Percentiles rank a stretch among this genome's conserved stretches.
These are phyloP conservation scores for Drosophila watanabei DNA, from an alignment of 1,140 invertebrate species.

Conservation along the genomic window DNA sequence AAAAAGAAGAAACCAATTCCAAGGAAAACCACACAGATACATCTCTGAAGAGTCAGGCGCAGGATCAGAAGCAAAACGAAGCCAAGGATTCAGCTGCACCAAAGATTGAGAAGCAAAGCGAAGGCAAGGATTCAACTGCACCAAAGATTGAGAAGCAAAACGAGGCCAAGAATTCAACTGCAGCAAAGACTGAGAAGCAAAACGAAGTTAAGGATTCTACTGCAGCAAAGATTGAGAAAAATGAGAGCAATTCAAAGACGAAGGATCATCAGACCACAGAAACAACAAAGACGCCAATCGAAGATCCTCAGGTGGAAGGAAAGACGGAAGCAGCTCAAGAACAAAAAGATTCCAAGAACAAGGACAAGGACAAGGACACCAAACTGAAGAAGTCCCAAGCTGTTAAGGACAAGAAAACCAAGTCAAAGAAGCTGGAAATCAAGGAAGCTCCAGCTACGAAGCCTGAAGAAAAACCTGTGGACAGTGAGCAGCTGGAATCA, in stretches of 20 bases:
- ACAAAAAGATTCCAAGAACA: not conserved
- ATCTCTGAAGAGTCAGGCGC: no score
- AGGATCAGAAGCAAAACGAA: not conserved
- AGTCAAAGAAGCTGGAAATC: not conserved
- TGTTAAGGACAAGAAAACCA: not conserved
- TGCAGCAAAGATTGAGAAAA: no score
- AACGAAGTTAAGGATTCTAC: not conserved
- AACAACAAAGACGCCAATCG: not conserved
- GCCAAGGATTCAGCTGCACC: not conserved
- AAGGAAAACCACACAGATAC: not conserved
- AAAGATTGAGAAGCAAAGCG: no score
- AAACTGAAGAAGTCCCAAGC: not conserved
- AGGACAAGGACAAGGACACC: no score
- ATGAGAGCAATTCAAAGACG: not conserved
- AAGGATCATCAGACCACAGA: no score
- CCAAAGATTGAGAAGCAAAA: no score
- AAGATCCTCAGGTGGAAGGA: not conserved
- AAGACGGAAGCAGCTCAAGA: not conserved
- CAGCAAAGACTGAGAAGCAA: no score
- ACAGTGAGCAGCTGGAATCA: not conserved
- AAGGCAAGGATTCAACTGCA: no score
- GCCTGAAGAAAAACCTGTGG: no score
- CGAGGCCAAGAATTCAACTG: no score
- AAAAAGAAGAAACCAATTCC: not conserved
- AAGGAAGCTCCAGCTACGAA: no score